Evolutionary conservation across 1,140 invertebrate genomes (phyloP), one percentile per base, ranked within the genome.

Genomic region (Penaeus vannamei): DNA sequence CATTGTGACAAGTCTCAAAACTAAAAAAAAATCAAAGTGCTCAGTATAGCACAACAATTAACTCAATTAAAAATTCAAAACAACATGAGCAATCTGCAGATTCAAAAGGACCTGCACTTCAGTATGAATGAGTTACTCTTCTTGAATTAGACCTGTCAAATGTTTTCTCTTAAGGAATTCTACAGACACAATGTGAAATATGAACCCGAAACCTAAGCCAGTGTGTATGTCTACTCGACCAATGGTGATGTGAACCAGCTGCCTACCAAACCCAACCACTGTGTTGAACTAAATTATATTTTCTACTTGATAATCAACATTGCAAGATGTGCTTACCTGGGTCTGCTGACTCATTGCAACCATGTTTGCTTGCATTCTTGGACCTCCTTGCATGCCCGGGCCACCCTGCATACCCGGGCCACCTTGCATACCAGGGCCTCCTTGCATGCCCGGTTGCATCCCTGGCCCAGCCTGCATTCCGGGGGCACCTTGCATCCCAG

Each of bases 311-410:
- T 29, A 85, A 26, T 29, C 36, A 20, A 46, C 14, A 7, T 5
- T 62, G 26, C 8, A 17, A 64, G 46, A 32, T 5, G 7, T 32
- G 61, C 87, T 61, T 90, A 90, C 88, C 88, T 90, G 88, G 29
- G 79, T 80, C 64, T 90, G 88, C 29, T 90, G 88, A 2, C 77
- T 86, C 84, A 90, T 64, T 53, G 84, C 84, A 66, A 86, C 88
- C 88, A 90, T 90, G 62, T 86, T 90, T n/a, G 88, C 88, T 60
- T 89, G 88, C 88, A 89, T 89, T 53, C 87, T 89, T 23, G 87
- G 87, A 2, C 29, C 29, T 76, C 64, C 81, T 46, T 86, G 85
- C 85, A 86, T 86, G 10, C 42, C 69, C 19, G 84, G 66, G 19
- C 66, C 84, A 17, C 80, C 80, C 61, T 87, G 86, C 53, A 87